Evolutionary conservation across 2,113 vertebrate genomes (phyloP), one percentile per base, ranked within the genome.

Genomic region (Lota lota): DNA sequence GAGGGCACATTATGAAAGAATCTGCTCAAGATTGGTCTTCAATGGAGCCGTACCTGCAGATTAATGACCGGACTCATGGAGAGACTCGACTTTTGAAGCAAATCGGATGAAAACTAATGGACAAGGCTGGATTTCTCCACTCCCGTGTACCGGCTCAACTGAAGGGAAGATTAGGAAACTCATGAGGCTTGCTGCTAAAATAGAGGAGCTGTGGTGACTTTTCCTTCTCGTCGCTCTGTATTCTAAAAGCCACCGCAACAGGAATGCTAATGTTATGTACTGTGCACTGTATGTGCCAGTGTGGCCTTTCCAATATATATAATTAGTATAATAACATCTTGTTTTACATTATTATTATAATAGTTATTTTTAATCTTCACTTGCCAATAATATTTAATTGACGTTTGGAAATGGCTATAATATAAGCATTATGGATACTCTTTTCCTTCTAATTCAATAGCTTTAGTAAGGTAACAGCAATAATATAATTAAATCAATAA

Each of bases 21-120:
- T 78, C 61, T 75, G 71, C 71, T 71, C 75, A 63, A 82, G 68
- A 66, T 71, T 68, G 74, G 81, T 74, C 64, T 79, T 68, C 79
- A 84, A 83, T 88, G 85, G 79, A 82, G 84, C 84, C 81, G 81
- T 68, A 65, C 81, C 68, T 75, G 74, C 79, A 79, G 87, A 85
- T 84, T 90, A 92, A 91, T 92, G 90, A 83, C 82, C 74, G 80
- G 88, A 70, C 87, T 85, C 85, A 75, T 57, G 77, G 79, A 79
- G 84, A 80, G 15, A 66, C 80, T 81, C 66, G 82, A 83, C 75
- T 89, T 70, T 78, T 77, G 82, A 75, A 82, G 82, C 80, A 85
- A 86, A 88, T 85, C 85, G 81, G 81, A 87, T 81, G 80, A 84
- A 85, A 91, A 87, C 88, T 91, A 90, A 91, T 90, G 90, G 89